Base-by-base conservation (phyloP, 2,797 vertebrate species). In the Aulostomus chinensis region DNA sequence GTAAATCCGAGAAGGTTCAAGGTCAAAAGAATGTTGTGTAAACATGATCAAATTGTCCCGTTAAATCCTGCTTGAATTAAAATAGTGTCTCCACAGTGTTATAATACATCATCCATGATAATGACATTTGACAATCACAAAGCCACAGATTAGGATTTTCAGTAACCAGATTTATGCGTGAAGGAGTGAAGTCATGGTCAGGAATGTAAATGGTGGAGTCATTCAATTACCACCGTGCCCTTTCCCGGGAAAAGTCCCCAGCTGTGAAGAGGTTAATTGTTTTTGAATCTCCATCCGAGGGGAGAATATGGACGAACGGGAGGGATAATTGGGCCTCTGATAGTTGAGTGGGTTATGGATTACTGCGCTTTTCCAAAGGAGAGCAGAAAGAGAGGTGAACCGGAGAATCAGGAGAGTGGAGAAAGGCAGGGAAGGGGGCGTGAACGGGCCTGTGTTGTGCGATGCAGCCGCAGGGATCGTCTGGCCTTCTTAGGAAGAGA, bases 331-430 rank as follows among this genome's bases (percentile, higher is more conserved):
- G 89, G 92, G 87, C 89, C 70, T 84, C 88, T 79, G 79, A 90
- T 91, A 86, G 89, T 91, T 88, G 81, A 87, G 86, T 88, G 89
- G 89, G 87, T 94, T 94, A 92, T 94, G 92, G 93, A 93, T 96
- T 93, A 88, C 90, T 80, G 69, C 58, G 76, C 66, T 73, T 79
- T 86, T 80, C 64, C 58, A 64, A 61, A 73, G 53, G 47, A 71
- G 43, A 55, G 78, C 68, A 73, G 33, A 57, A 69, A 61, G 67
- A 56, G 57, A 81, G 59, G 61, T 63, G 58, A 73, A 45, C 30
- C n/a, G n/a, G n/a, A 61, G 84, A 83, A 80, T 84, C 70, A 70
- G 57, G 41, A 68, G 58, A 48, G 52, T 45, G 73, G 60, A 61
- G 60, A 58, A 69, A 40, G 53, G 50, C 20, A 65, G 71, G 60